Evolutionary conservation across 2,797 vertebrate species (phyloP).

Genomic region (Anisognathus igniventris): DNA sequence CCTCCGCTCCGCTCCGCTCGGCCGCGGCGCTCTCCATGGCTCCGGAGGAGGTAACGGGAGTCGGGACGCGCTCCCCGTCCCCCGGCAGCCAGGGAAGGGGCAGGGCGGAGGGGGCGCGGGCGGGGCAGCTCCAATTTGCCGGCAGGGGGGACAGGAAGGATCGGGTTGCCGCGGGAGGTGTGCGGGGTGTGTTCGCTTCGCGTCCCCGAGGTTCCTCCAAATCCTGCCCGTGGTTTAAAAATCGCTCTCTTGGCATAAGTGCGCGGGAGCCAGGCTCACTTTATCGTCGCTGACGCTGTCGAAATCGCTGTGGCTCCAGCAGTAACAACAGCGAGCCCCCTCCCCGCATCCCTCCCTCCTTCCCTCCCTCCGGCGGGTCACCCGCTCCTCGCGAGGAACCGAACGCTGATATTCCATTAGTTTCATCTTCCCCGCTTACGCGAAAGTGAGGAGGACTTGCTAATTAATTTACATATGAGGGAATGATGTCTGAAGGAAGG

Average conservation of each 20-base stretch:
- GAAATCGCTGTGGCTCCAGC: not conserved
- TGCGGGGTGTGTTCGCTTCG: not conserved
- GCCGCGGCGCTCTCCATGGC: constrained; percentile 36
- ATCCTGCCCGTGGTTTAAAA: not conserved
- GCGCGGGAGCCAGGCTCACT: not conserved
- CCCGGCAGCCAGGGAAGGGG: not conserved
- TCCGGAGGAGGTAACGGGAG: constrained; percentile 49
- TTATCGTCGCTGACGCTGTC: not conserved
- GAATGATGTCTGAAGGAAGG: constrained; percentile 2
- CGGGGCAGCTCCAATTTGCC: not conserved
- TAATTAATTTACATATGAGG: constrained; percentile 5
- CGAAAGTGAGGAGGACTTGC: not conserved
- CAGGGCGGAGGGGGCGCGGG: not conserved
- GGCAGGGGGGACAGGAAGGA: not conserved
- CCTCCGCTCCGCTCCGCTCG: not conserved
- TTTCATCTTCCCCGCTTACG: not conserved
- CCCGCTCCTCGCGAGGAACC: not conserved
- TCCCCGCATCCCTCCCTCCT: not conserved
- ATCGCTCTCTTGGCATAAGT: not conserved
- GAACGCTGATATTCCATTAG: not conserved
- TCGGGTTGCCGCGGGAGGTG: not conserved
- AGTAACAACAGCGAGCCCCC: not conserved
- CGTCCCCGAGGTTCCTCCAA: not conserved
- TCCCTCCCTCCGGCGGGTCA: not conserved
- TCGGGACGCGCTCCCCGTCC: not conserved